Percentiles rank a stretch among this genome's conserved stretches.
Evolutionary conservation across 2,113 vertebrate species (phyloP).

Genomic region (Caranx melampygus): DNA sequence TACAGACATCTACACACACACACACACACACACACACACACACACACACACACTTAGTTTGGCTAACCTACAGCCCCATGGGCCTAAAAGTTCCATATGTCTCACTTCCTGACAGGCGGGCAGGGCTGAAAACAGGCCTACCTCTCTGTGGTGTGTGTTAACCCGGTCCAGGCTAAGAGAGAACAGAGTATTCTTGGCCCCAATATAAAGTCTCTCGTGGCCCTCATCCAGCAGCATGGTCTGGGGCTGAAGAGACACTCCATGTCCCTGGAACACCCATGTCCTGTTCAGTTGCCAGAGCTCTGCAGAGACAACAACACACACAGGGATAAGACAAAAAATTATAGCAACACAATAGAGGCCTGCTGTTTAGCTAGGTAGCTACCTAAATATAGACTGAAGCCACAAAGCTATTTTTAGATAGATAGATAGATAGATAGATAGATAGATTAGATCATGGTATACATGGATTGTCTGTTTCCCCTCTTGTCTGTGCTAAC

Average conservation of each 20-base stretch:
- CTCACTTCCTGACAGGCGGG: conserved; percentile 8
- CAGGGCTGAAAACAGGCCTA: conserved; percentile 59
- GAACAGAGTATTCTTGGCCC: conserved; percentile 92
- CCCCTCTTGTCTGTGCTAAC: background rate
- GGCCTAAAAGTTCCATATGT: conserved; percentile 16
- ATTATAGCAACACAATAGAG: conserved; percentile 20
- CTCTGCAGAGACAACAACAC: conserved; percentile 84
- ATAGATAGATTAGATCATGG: conserved; percentile 15
- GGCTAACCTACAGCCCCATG: conserved; percentile 13
- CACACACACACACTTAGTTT: background rate
- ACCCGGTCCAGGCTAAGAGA: conserved; percentile 93
- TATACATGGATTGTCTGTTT: background rate
- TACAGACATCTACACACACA: background rate
- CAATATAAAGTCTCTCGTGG: conserved; percentile 92
- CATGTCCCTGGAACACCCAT: conserved; percentile 89
- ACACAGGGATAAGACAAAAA: background rate
- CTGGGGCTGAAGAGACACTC: conserved; percentile 88
- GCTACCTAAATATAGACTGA: too few relatives aligned
- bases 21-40: background rate
- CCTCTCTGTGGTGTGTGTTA: conserved; percentile 89
- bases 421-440: background rate
- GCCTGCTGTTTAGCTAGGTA: background rate
- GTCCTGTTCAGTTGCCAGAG: conserved; percentile 96
- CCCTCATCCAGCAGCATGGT: conserved; percentile 94
- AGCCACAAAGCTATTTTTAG: too few relatives aligned